Evolutionary conservation across 2,797 vertebrate species (phyloP).

Genomic region (Alcedo quadribrachys): DNA sequence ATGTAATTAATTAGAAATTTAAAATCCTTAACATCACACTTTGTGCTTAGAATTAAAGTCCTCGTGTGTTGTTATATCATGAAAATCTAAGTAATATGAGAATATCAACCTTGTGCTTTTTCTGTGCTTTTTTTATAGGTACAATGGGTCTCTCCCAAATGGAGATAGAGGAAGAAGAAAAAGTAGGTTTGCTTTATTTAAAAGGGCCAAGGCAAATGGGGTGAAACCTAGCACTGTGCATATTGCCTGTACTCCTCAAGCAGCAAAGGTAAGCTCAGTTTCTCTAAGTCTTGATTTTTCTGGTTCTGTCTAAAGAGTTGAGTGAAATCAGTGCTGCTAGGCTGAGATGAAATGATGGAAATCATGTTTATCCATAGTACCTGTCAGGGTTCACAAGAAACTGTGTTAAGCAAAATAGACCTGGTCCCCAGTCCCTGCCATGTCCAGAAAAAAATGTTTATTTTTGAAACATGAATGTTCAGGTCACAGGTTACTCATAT

Average conservation of each 20-base stretch:
- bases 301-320: neutral
- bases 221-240: conserved; percentile 99
- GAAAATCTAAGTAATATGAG: neutral
- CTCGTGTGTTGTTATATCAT: neutral
- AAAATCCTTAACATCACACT: too few species aligned
- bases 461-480: neutral
- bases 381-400: neutral
- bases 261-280: conserved; percentile 89
- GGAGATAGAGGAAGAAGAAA: conserved; percentile 97
- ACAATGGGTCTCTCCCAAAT: conserved; percentile 99
- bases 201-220: conserved; percentile 96
- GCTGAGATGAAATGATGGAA: neutral
- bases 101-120: conserved; percentile 12
- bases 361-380: neutral
- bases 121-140: conserved; percentile 77
- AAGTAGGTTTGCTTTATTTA: conserved; percentile 97
- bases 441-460: neutral
- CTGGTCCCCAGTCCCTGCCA: neutral
- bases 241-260: conserved; percentile 95
- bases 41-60: neutral
- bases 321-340: neutral
- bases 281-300: neutral
- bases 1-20: neutral
- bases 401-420: neutral
- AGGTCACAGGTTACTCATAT: neutral